Evolutionary conservation across 2,113 vertebrate genomes (phyloP).

Genomic region (Junco hyemalis): DNA sequence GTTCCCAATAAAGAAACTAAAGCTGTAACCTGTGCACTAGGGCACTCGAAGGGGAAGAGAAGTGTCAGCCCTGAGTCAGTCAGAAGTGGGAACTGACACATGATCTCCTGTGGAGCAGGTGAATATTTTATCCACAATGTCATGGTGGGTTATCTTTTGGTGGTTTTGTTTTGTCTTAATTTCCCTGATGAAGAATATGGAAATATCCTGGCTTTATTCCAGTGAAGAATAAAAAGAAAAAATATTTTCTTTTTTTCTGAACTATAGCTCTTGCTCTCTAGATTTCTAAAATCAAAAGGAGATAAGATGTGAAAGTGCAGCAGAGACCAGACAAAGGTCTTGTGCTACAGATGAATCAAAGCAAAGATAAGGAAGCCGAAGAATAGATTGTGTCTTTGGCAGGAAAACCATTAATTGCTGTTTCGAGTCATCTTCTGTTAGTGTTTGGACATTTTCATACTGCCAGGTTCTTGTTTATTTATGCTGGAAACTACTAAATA

Average conservation of each 20-base stretch:
- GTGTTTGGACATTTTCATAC: neutral
- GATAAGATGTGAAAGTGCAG: neutral
- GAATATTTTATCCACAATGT: neutral
- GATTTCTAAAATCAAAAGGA: neutral
- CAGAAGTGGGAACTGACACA: neutral
- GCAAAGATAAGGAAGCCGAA: neutral
- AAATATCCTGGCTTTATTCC: neutral
- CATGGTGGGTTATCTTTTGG: neutral
- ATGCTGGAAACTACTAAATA: neutral
- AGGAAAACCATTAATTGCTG: neutral
- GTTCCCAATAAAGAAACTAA: neutral
- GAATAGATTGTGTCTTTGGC: neutral
- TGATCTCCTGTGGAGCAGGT: neutral
- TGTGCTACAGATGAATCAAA: neutral
- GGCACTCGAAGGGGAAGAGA: neutral
- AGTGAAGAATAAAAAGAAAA: neutral
- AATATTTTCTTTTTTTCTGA: rapidly evolving
- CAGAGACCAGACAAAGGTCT: neutral
- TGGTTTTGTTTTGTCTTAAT: neutral
- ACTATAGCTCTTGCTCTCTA: neutral
- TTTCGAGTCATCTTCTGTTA: neutral
- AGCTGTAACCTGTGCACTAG: neutral
- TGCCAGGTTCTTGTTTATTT: neutral
- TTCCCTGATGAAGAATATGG: neutral
- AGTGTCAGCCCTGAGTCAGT: neutral